Percentiles rank a stretch among this genome's conserved stretches.
phyloP scores from a whole-genome alignment of 2,113 vertebrate genomes.

The Ciconia boyciana region DNA sequence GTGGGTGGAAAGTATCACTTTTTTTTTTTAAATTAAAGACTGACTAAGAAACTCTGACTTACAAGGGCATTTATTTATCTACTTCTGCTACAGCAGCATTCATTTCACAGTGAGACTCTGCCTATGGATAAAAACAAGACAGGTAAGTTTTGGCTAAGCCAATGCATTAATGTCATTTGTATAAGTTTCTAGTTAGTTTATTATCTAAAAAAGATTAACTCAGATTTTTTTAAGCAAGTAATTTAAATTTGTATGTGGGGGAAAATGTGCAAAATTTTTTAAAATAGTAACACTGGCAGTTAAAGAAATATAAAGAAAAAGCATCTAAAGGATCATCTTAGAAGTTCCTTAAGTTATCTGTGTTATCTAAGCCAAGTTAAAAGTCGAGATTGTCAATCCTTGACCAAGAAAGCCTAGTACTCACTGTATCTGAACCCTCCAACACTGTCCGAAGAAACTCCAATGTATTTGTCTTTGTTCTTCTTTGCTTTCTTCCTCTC shows the following conservation, averaged over 20 bases:
- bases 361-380: not conserved
- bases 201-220: not conserved
- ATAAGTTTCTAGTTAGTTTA: not conserved
- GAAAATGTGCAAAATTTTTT: not conserved
- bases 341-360: not conserved
- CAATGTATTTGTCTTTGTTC: slow-evolving; percentile 97
- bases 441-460: slow-evolving; percentile 91
- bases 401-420: slow-evolving; percentile 57
- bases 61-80: not conserved
- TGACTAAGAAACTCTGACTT: not conserved
- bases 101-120: not conserved
- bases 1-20: not conserved
- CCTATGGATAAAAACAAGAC: not conserved
- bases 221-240: not conserved
- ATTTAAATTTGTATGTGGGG: not conserved
- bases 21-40: not conserved
- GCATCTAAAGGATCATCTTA: not conserved
- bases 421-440: slow-evolving; percentile 89
- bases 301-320: not conserved
- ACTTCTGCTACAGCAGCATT: not conserved
- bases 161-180: not conserved
- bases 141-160: not conserved
- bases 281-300: not conserved
- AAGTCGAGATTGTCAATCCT: not conserved
- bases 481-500: slow-evolving; percentile 98